phyloP scores from a whole-genome alignment of 2,797 vertebrate genomes.

The Sebastiscus albofasciatus region DNA sequence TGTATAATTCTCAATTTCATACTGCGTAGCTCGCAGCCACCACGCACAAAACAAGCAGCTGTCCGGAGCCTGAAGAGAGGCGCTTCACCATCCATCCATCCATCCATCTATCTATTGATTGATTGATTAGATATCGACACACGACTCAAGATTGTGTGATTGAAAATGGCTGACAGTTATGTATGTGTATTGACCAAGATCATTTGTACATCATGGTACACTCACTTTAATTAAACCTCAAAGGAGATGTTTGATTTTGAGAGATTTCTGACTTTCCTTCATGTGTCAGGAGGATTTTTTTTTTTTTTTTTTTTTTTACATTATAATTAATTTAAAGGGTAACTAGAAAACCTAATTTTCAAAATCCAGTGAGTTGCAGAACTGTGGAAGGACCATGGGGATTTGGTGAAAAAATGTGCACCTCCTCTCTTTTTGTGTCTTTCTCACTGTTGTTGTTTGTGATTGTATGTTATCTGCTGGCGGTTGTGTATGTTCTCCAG shows the following conservation, averaged over 20 bases:
- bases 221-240: not conserved
- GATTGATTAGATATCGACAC: constrained; percentile 33
- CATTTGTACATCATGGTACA: not conserved
- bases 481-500: constrained; percentile 26
- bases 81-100: constrained; percentile 14
- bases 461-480: constrained; percentile 17
- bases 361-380: constrained; percentile 19
- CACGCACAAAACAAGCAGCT: constrained; percentile 53
- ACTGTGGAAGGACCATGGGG: not conserved
- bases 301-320: not conserved
- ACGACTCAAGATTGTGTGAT: constrained; percentile 1
- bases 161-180: constrained; percentile 12
- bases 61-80: constrained; percentile 35
- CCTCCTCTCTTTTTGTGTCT: not conserved
- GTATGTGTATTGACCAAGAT: not conserved
- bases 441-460: constrained; percentile 9
- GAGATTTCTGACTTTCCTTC: not conserved
- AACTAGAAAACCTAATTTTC: not conserved
- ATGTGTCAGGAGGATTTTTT: not conserved
- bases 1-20: constrained; percentile 66
- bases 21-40: constrained; percentile 76
- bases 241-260: not conserved
- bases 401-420: not conserved
- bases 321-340: not conserved
- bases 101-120: not conserved